phyloP scores from a whole-genome alignment of 2,113 vertebrate genomes.

The Colossoma macropomum region DNA sequence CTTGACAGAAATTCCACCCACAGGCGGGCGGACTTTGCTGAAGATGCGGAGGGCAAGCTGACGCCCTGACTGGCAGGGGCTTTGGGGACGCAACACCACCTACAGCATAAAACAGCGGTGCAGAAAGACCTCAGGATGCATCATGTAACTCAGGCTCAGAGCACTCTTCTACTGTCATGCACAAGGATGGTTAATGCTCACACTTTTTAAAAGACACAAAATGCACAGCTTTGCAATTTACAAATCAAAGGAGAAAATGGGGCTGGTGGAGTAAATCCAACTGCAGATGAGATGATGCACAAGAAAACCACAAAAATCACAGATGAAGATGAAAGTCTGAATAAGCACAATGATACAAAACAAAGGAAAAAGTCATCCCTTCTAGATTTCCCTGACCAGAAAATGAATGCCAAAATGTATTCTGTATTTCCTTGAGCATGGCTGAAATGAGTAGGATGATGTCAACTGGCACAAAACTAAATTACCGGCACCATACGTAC shows the following conservation, averaged over 20 bases:
- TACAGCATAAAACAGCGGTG: constrained; percentile 62
- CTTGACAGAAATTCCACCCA: constrained; percentile 98
- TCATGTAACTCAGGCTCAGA: not conserved
- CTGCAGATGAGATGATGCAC: not conserved
- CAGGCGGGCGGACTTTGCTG: constrained; percentile 97
- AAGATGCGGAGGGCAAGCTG: constrained; percentile 96
- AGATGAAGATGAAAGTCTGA: not conserved
- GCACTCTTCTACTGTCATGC: not conserved
- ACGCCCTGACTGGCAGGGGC: constrained; percentile 88
- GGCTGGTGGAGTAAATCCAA: constrained; percentile 1
- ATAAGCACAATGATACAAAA: not conserved
- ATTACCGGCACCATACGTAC: constrained; percentile 72
- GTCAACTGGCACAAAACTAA: constrained; percentile 45
- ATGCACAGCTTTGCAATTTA: not conserved
- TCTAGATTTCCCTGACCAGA: not conserved
- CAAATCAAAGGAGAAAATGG: not conserved
- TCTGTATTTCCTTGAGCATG: not conserved
- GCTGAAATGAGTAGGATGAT: constrained; percentile 51
- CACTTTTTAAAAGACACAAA: not conserved
- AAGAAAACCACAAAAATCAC: not conserved
- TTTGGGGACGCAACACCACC: constrained; percentile 98
- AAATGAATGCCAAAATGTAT: constrained; percentile 4
- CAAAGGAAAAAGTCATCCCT: not conserved
- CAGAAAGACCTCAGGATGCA: not conserved
- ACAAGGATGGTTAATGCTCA: not conserved